Evolutionary conservation across 2,113 vertebrate species (phyloP).

Genomic region (Vulpes lagopus): DNA sequence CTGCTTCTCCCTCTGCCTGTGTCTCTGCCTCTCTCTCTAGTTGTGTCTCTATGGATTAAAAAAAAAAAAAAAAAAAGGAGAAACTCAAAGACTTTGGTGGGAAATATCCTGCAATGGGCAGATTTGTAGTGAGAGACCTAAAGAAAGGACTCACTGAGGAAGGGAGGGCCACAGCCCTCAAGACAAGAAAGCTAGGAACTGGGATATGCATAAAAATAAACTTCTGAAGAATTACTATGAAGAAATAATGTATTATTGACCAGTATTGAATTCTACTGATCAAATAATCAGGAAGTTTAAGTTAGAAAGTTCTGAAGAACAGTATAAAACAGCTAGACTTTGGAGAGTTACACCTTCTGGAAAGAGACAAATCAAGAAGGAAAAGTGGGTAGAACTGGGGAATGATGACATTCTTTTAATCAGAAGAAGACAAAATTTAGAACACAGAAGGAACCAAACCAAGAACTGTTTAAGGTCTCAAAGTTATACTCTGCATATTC

Average conservation of each 20-base stretch:
- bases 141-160: neutral
- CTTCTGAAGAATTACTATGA: neutral
- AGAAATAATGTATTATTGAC: conserved; percentile 27
- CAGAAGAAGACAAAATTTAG: neutral
- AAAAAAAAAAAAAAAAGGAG: no score
- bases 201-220: neutral
- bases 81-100: neutral
- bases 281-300: conserved; percentile 15
- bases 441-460: neutral
- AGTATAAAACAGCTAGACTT: neutral
- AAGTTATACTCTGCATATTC: neutral
- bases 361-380: neutral
- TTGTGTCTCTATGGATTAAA: no score
- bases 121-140: neutral
- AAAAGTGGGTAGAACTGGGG: neutral
- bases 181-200: neutral
- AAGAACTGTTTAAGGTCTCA: conserved; percentile 19
- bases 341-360: neutral
- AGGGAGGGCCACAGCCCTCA: neutral
- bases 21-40: no score
- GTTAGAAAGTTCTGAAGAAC: neutral
- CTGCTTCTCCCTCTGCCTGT: no score
- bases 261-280: neutral
- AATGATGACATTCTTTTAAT: neutral
- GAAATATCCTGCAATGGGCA: neutral